A percentile compares a stretch with the other conserved stretches of the same genome.
Evolutionary conservation across 2,888 invertebrate species (phyloP).

Genomic region (Hipparchia semele): DNA sequence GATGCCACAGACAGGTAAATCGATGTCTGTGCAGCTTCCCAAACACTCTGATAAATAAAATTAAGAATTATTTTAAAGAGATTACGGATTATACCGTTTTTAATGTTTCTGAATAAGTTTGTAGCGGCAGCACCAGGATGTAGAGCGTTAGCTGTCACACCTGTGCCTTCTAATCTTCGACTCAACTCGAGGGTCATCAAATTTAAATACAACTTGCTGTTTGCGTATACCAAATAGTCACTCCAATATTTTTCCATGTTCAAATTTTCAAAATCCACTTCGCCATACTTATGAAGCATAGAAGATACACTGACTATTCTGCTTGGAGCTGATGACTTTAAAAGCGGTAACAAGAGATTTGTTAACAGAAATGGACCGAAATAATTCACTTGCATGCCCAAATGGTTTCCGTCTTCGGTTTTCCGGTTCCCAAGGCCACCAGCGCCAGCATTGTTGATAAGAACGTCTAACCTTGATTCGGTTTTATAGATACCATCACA

Average conservation of each 20-base stretch:
- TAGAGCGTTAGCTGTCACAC: slow-evolving; percentile 86
- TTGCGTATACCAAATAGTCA: slow-evolving; percentile 73
- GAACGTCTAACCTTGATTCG: slow-evolving; percentile 78
- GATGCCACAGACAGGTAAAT: slow-evolving; percentile 82
- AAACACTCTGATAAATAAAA: slow-evolving; percentile 81
- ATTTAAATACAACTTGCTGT: slow-evolving; percentile 85
- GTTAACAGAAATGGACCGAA: slow-evolving; percentile 89
- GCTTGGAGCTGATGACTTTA: slow-evolving; percentile 84
- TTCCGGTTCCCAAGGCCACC: slow-evolving; percentile 73
- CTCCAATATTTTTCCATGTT: slow-evolving; percentile 81
- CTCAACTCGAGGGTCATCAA: slow-evolving; percentile 86
- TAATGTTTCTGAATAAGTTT: slow-evolving; percentile 85
- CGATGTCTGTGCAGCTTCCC: slow-evolving; percentile 86
- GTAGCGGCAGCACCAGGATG: slow-evolving; percentile 89
- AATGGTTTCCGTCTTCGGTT: slow-evolving; percentile 86
- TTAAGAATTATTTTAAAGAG: slow-evolving; percentile 55
- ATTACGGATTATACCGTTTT: slow-evolving; percentile 59
- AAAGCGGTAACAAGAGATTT: slow-evolving; percentile 77
- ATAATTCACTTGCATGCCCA: slow-evolving; percentile 88
- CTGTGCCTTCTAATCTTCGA: slow-evolving; percentile 80
- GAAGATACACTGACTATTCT: slow-evolving; percentile 86
- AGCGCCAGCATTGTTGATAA: slow-evolving; percentile 85
- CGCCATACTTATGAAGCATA: slow-evolving; percentile 77
- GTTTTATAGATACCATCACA: slow-evolving; percentile 77
- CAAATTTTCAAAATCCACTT: slow-evolving; percentile 72